A percentile compares a stretch with the other conserved stretches of the same genome.
Evolutionary conservation across 1,140 invertebrate genomes (phyloP).

Genomic region (Adelges cooleyi): DNA sequence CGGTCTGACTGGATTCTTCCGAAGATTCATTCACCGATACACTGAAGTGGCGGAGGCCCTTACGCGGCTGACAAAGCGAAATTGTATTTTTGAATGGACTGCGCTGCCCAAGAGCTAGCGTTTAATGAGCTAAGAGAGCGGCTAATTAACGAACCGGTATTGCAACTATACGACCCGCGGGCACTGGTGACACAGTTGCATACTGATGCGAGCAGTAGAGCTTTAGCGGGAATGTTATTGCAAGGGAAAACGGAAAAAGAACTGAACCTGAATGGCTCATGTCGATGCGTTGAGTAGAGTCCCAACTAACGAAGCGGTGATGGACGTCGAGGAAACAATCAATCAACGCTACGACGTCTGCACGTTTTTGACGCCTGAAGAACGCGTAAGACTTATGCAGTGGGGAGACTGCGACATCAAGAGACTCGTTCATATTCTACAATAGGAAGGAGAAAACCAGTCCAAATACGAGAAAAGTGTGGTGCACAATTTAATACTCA

Average conservation of each 20-base stretch:
- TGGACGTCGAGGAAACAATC: not conserved
- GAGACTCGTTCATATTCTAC: no score
- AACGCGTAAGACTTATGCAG: not conserved
- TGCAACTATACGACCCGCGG: not conserved
- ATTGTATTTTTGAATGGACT: not conserved
- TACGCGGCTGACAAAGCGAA: not conserved
- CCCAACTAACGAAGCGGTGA: not conserved
- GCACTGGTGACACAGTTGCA: constrained; percentile 8
- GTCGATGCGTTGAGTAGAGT: constrained; percentile 38
- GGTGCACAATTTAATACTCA: not conserved
- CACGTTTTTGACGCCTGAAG: not conserved
- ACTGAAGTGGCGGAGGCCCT: not conserved
- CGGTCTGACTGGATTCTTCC: not conserved
- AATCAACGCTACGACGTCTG: not conserved
- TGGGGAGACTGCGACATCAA: not conserved
- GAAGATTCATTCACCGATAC: not conserved
- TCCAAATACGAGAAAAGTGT: not conserved
- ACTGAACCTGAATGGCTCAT: constrained; percentile 37
- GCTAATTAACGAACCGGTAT: not conserved
- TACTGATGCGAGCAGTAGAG: not conserved
- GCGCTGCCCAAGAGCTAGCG: not conserved
- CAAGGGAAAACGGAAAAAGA: no score
- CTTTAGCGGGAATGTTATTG: not conserved
- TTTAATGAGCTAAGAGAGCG: constrained; percentile 27
- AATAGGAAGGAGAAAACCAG: no score